Percentiles rank a stretch among this genome's conserved stretches.
These are phyloP conservation scores for Mythimna pallens DNA, from an alignment of 2,888 invertebrate species.

Conservation along the genomic window DNA sequence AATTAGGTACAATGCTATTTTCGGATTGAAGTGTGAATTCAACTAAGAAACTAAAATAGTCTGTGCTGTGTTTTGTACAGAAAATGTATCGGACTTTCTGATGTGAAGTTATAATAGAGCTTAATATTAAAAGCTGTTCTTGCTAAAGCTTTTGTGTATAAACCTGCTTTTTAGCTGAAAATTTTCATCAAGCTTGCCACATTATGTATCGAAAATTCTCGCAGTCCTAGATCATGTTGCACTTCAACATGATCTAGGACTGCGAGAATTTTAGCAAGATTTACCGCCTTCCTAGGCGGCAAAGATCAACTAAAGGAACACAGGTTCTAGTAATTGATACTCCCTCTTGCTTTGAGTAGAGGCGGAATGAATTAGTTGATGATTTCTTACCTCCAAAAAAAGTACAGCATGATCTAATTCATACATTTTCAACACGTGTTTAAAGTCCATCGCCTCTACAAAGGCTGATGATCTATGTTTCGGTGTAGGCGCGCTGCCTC, in stretches of 20 bases:
- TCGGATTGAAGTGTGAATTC: neutral
- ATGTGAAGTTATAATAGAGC: neutral
- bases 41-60: slow-evolving; percentile 1
- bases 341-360: no score
- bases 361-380: no score
- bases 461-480: slow-evolving; percentile 76
- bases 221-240: no score
- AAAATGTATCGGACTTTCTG: neutral
- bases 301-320: no score
- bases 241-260: neutral
- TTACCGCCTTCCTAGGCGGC: no score
- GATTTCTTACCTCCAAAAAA: no score
- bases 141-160: neutral
- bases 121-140: neutral
- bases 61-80: neutral
- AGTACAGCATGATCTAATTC: neutral
- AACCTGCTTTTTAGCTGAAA: neutral
- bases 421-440: slow-evolving; percentile 7
- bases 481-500: slow-evolving; percentile 82
- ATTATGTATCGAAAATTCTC: neutral
- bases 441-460: slow-evolving; percentile 61
- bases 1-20: slow-evolving; percentile 52
- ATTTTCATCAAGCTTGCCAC: neutral
- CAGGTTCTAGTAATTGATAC: no score
- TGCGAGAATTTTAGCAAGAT: no score